phyloP scores from a whole-genome alignment of 2,888 invertebrate genomes.

The Caenorhabditis afra region DNA sequence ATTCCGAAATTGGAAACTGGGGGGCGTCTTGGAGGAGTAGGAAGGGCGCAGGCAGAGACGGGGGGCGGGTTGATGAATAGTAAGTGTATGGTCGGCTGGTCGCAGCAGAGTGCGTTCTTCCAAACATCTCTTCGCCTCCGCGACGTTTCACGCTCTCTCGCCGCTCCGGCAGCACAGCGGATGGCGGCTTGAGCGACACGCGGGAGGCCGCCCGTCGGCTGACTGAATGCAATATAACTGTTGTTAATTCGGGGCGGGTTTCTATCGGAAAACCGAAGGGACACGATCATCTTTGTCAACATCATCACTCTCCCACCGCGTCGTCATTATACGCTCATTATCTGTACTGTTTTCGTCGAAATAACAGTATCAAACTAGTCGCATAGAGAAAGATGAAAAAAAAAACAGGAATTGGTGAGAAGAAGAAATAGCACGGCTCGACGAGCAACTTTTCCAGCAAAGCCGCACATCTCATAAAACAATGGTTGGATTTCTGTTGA shows the following conservation, averaged over 20 bases:
- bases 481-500: too few species aligned
- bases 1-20: conserved; percentile 26
- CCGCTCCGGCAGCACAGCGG: conserved; percentile 26
- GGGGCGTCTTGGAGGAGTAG: conserved; percentile 8
- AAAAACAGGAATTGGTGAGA: too few species aligned
- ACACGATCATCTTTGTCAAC: conserved; percentile 39
- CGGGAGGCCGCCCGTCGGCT: conserved; percentile 6
- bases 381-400: not conserved
- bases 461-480: too few species aligned
- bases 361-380: not conserved
- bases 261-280: not conserved
- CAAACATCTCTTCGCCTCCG: conserved; percentile 33
- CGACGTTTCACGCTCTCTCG: conserved; percentile 13
- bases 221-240: conserved; percentile 33
- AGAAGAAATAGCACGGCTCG: too few species aligned
- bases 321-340: conserved; percentile 22
- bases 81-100: conserved; percentile 48
- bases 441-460: too few species aligned
- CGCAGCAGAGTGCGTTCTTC: conserved; percentile 11
- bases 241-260: conserved; percentile 21
- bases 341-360: conserved; percentile 27
- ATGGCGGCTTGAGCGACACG: conserved; percentile 25
- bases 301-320: conserved; percentile 1
- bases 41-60: not conserved
- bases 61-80: conserved; percentile 43